A percentile compares a stretch with the other conserved stretches of the same genome.
These are phyloP conservation scores for Eclectus roratus DNA, from an alignment of 2,113 vertebrate genomes.

Conservation along the genomic window DNA sequence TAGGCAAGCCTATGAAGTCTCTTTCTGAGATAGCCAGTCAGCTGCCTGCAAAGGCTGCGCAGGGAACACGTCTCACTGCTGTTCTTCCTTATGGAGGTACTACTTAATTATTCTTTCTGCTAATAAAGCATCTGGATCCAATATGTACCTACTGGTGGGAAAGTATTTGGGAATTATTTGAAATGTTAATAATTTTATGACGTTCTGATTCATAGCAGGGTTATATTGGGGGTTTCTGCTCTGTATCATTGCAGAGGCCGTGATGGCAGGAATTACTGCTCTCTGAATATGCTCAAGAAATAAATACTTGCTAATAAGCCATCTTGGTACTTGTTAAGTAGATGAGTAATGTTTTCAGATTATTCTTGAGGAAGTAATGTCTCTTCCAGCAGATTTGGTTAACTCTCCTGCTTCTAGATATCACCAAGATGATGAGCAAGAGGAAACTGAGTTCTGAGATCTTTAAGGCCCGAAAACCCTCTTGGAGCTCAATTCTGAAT, in stretches of 20 bases:
- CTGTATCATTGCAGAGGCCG: background rate
- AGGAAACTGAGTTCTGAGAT: background rate
- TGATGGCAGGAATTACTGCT: background rate
- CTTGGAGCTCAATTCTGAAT: background rate
- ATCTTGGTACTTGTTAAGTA: background rate
- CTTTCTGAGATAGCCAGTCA: background rate
- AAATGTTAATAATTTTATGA: constrained; percentile 59
- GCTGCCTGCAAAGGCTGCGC: background rate
- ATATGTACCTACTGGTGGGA: constrained; percentile 66
- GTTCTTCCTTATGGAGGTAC: background rate
- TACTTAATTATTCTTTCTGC: constrained; percentile 21
- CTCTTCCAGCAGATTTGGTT: background rate
- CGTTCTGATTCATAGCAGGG: constrained; percentile 57
- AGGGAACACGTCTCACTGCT: background rate
- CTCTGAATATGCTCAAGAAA: background rate
- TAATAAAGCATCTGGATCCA: constrained; percentile 69
- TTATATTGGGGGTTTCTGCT: constrained; percentile 28
- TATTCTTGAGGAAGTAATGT: background rate
- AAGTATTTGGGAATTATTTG: constrained; percentile 53
- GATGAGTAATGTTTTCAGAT: background rate
- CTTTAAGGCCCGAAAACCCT: background rate
- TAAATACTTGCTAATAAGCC: background rate
- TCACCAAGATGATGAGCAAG: background rate
- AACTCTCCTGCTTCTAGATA: background rate
- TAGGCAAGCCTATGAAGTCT: background rate